Evolutionary conservation across 2,797 vertebrate genomes (phyloP), one percentile per base, ranked within the genome.

Genomic region (Enteromius viviparus): DNA sequence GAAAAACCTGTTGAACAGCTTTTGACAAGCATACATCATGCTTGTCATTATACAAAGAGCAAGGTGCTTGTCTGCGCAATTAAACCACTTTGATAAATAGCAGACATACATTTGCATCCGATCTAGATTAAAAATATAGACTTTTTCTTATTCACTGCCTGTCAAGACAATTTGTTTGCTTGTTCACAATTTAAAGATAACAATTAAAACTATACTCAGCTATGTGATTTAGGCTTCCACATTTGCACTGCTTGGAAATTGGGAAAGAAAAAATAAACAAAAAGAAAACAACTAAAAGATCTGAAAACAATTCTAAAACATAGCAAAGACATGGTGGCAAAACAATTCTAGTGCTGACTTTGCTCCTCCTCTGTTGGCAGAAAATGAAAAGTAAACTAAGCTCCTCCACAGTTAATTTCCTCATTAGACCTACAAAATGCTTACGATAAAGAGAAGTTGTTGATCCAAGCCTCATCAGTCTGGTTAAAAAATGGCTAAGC

Each of bases 381-480:
- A n/a, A 60, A 80, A 80, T 80, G 21, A 80, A 80, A 80, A 80
- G 78, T 58, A 70, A 80, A 80, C 78, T 21, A 58, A 55, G 55
- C 9, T n/a, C 65, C 49, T 55, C 37, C 78, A 71, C 17, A 42
- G 23, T 80, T 69, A 0, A 71, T 69, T 58, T 71, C 66, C 66
- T 71, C 23, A 72, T 19, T 23, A 37, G 6, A 62, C 69, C 32
- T 17, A 26, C 34, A 70, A 6, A 45, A 37, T 55, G 53, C 23
- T 81, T 58, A 60, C 6, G 45, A 49, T 14, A 23, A 53, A 69
- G n/a, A 4, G 2, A 40, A 26, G 14, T 19, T 29, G 10, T 66
- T 64, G 65, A 32, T 49, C 14, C 1, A 47, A 8, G 3, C 10
- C 53, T 14, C 19, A 75, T 75, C 19, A 51, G 70, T 60, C 11